These are phyloP conservation scores for Sphenodon punctatus DNA, from an alignment of 2,797 vertebrate genomes.

Conservation along the genomic window DNA sequence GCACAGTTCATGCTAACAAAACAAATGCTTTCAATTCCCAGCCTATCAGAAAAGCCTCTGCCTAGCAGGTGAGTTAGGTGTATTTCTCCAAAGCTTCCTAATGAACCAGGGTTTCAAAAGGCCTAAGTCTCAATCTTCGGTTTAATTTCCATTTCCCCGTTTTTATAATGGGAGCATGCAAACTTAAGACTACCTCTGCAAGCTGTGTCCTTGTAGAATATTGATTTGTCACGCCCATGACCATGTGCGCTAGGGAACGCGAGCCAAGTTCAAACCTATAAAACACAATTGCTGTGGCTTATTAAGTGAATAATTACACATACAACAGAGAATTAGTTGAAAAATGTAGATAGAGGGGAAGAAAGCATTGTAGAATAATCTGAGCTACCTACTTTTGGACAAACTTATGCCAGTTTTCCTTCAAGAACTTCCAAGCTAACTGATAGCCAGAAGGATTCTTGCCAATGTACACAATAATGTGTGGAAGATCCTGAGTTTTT, in stretches of 20 bases:
- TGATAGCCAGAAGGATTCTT: slow-evolving; percentile 83
- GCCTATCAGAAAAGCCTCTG: neutral
- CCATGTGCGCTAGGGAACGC: slow-evolving; percentile 73
- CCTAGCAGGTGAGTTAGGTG: neutral
- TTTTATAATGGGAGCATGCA: no score
- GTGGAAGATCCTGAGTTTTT: slow-evolving; percentile 89
- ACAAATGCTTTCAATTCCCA: neutral
- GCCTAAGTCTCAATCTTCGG: neutral
- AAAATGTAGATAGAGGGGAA: neutral
- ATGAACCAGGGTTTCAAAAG: neutral
- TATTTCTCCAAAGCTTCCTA: neutral
- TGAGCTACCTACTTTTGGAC: slow-evolving; percentile 83
- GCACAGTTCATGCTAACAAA: neutral
- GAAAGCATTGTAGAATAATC: neutral
- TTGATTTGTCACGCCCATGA: slow-evolving; percentile 80
- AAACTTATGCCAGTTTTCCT: slow-evolving; percentile 83
- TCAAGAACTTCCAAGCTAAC: slow-evolving; percentile 87
- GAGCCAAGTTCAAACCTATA: slow-evolving; percentile 90
- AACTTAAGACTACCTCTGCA: slow-evolving; percentile 84
- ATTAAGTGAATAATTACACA: neutral
- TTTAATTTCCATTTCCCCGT: no score
- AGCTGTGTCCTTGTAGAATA: slow-evolving; percentile 87
- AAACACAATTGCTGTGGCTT: neutral
- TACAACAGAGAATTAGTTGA: neutral
- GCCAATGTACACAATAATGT: slow-evolving; percentile 76